These are phyloP conservation scores for Carollia perspicillata DNA, from an alignment of 2,113 vertebrate species.

Conservation along the genomic window DNA sequence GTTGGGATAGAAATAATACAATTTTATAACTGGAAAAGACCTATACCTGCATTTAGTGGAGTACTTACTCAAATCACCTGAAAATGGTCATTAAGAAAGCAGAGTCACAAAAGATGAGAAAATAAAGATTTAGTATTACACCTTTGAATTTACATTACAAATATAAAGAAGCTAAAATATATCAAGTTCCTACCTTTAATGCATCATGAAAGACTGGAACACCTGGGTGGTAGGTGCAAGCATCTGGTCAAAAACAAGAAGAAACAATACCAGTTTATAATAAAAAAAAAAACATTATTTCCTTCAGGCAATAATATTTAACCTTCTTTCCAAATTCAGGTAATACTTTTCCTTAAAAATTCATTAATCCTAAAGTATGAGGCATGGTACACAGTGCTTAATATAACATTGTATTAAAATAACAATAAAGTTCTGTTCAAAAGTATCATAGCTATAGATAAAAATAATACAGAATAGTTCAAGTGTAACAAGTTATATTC, in stretches of 20 bases:
- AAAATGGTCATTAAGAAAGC: slow-evolving; percentile 12
- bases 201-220: slow-evolving; percentile 98
- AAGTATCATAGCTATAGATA: neutral
- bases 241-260: slow-evolving; percentile 81
- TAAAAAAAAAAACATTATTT: neutral
- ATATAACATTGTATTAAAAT: neutral
- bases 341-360: slow-evolving; percentile 16
- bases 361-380: neutral
- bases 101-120: neutral
- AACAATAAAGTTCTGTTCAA: neutral
- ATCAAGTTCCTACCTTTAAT: slow-evolving; percentile 89
- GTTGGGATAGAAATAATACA: neutral
- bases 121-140: neutral
- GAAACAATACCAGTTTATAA: neutral
- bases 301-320: neutral
- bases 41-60: neutral
- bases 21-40: neutral
- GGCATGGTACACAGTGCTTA: neutral
- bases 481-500: neutral
- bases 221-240: slow-evolving; percentile 94
- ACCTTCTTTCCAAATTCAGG: neutral
- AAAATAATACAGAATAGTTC: neutral
- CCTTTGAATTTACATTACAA: neutral
- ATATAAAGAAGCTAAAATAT: neutral
- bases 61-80: neutral